Percentiles rank a stretch among this genome's conserved stretches.
These are phyloP conservation scores for Oscheius sp. DNA, from an alignment of 2,888 invertebrate genomes.

Conservation along the genomic window DNA sequence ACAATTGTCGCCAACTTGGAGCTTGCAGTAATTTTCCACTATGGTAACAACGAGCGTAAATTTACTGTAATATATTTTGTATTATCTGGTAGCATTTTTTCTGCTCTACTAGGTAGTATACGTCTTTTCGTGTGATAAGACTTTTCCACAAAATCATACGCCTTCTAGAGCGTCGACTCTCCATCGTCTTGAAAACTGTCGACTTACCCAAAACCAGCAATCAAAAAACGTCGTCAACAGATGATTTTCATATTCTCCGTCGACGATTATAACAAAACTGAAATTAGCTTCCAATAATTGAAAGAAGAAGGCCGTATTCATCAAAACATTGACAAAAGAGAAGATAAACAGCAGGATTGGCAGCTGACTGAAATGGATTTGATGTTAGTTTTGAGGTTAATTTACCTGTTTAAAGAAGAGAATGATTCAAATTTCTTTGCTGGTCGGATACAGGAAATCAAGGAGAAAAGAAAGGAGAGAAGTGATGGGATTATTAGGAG, in stretches of 20 bases:
- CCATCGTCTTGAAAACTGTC: not conserved
- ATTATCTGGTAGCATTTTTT: too few species aligned
- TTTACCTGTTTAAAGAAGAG: slow-evolving; percentile 16
- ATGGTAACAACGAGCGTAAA: too few species aligned
- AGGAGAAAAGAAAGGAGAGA: slow-evolving; percentile 19
- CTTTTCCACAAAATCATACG: too few species aligned
- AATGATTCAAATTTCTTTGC: slow-evolving; percentile 18
- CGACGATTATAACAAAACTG: slow-evolving; percentile 11
- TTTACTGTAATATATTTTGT: too few species aligned
- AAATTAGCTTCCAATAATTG: slow-evolving; percentile 17
- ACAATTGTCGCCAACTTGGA: too few species aligned
- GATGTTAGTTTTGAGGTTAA: not conserved
- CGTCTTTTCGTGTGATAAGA: too few species aligned
- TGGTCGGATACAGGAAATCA: slow-evolving; percentile 25
- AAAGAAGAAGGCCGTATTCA: slow-evolving; percentile 5
- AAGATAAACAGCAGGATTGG: slow-evolving; percentile 21
- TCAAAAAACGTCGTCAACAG: slow-evolving; percentile 24
- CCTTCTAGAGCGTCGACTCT: too few species aligned
- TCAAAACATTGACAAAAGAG: not conserved
- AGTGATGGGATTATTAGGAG: slow-evolving; percentile 22
- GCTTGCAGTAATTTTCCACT: too few species aligned
- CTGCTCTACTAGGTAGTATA: too few species aligned
- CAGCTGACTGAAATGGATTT: slow-evolving; percentile 20
- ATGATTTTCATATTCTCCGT: slow-evolving; percentile 11
- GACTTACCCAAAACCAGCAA: slow-evolving; percentile 25